Evolutionary conservation across 2,113 vertebrate genomes (phyloP).

Genomic region (Struthidea cinerea): DNA sequence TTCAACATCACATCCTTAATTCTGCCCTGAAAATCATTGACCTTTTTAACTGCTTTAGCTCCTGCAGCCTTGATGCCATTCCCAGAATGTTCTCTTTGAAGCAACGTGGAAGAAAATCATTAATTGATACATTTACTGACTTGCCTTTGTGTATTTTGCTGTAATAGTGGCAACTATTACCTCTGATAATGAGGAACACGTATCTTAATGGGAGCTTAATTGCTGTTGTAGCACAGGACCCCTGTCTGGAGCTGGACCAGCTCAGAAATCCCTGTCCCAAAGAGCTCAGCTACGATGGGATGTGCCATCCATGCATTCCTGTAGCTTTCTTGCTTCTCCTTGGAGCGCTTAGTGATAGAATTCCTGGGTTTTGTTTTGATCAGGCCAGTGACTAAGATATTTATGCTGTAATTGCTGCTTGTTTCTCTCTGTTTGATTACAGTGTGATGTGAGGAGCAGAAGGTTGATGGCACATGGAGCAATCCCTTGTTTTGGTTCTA

Average conservation of each 20-base stretch:
- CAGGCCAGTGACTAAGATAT: background rate
- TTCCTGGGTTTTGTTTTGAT: background rate
- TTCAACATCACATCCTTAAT: background rate
- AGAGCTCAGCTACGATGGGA: background rate
- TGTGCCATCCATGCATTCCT: accelerated
- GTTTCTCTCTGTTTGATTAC: background rate
- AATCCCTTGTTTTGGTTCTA: background rate
- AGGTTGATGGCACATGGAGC: background rate
- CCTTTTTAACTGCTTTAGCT: background rate
- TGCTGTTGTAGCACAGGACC: background rate
- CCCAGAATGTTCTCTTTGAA: background rate
- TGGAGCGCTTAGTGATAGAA: background rate
- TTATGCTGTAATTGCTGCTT: background rate
- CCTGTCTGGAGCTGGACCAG: background rate
- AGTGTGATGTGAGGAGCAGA: background rate
- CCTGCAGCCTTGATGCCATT: background rate
- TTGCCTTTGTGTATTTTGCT: background rate
- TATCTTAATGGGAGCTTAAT: background rate
- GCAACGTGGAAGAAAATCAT: background rate
- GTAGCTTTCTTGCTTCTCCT: background rate
- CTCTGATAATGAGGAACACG: background rate
- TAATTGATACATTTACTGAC: background rate
- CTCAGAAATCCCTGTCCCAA: background rate
- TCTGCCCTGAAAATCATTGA: background rate
- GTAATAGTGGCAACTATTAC: background rate